These are phyloP conservation scores for Calcarius lapponicus DNA, from an alignment of 2,797 vertebrate genomes.

Conservation along the genomic window DNA sequence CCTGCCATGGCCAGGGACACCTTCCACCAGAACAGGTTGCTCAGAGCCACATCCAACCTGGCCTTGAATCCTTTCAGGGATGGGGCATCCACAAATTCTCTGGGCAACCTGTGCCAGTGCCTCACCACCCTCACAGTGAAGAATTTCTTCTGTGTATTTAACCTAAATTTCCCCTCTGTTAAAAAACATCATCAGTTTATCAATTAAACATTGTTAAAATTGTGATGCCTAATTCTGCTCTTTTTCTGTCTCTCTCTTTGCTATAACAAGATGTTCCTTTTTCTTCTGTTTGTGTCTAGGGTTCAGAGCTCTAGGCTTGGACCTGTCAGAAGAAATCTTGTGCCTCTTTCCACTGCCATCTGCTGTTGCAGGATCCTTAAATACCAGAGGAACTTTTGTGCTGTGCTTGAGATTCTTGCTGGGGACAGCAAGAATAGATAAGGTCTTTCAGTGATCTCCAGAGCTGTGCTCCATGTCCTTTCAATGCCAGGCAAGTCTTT, in stretches of 20 bases:
- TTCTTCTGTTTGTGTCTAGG: not conserved
- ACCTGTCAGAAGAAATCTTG: not conserved
- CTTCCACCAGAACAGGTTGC: not conserved
- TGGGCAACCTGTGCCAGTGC: not conserved
- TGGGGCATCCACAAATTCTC: not conserved
- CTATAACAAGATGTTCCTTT: not conserved
- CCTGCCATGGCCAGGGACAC: not conserved
- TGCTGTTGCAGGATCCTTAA: not conserved
- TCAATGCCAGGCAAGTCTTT: not conserved
- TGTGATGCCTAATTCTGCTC: not conserved
- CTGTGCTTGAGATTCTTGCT: not conserved
- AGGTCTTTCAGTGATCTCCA: not conserved
- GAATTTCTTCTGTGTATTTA: fast-evolving
- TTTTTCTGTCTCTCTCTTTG: not conserved
- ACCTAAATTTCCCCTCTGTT: not conserved
- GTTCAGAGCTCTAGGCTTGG: not conserved
- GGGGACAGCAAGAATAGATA: not conserved
- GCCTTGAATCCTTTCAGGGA: not conserved
- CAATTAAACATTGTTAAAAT: not conserved
- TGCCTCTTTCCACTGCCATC: not conserved
- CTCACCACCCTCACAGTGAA: fast-evolving
- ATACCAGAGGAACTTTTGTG: not conserved
- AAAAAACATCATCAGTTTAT: not conserved
- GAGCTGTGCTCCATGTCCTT: not conserved
- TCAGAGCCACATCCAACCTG: not conserved